Conservation (phyloP, 2,797 vertebrate species). For the Pseudochromis fuscus region DNA sequence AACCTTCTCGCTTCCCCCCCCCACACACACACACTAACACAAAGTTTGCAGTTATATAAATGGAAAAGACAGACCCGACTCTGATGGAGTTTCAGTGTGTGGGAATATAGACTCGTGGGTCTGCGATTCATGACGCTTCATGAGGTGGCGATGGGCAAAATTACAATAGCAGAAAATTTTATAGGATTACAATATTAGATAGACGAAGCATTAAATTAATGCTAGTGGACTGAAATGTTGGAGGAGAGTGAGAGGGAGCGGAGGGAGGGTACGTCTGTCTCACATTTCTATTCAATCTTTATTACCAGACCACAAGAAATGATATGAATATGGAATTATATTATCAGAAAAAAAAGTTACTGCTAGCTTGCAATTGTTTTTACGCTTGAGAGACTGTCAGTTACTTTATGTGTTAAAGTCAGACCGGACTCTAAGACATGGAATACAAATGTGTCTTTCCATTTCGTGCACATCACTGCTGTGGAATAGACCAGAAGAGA, state of each 20-base stretch:
- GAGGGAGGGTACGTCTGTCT: constrained; percentile 37
- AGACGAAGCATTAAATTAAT: constrained; percentile 79
- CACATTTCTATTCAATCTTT: constrained; percentile 59
- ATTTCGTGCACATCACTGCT: constrained; percentile 8
- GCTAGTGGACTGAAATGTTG: constrained; percentile 55
- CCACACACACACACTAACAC: constrained; percentile 16
- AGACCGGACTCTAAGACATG: constrained; percentile 18
- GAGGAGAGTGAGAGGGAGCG: constrained; percentile 6
- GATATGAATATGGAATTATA: constrained; percentile 56
- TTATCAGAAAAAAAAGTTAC: constrained; percentile 36
- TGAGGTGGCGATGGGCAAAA: constrained; percentile 73
- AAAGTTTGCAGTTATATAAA: constrained; percentile 49
- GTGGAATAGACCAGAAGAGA: neutral
- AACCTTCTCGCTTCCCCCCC: constrained; percentile 27
- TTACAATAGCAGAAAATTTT: constrained; percentile 67
- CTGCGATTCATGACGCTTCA: constrained; percentile 42
- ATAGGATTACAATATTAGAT: constrained; percentile 74
- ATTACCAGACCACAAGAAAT: constrained; percentile 56
- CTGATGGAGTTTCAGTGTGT: constrained; percentile 47
- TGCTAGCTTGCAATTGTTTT: constrained; percentile 41
- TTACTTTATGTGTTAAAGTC: constrained; percentile 28
- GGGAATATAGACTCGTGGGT: constrained; percentile 47
- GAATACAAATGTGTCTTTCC: constrained; percentile 35
- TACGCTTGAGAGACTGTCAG: constrained; percentile 39
- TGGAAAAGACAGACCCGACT: constrained; percentile 29